Evolutionary conservation across 2,797 vertebrate species (phyloP).

Genomic region (Sebastes itinus): DNA sequence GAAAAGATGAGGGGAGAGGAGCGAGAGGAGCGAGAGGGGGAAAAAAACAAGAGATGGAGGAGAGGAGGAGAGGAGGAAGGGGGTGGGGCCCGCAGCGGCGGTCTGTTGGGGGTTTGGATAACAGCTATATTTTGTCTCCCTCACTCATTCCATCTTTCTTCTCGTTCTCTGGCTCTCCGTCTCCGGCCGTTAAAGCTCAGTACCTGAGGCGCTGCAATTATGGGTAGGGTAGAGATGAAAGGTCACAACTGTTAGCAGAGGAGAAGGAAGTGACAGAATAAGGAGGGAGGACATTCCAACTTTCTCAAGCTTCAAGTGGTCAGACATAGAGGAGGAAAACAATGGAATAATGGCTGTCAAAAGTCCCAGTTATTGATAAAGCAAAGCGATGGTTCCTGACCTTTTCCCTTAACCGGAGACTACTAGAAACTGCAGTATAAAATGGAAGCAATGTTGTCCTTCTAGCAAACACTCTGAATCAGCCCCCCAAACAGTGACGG

Average conservation of each 20-base stretch:
- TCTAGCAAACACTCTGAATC: neutral
- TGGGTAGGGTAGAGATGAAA: conserved; percentile 70
- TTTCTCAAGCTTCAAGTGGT: conserved; percentile 32
- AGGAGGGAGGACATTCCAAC: conserved; percentile 46
- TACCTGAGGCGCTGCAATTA: conserved; percentile 73
- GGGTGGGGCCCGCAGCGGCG: neutral
- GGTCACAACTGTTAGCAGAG: conserved; percentile 72
- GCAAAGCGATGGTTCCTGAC: neutral
- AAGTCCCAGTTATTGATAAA: conserved; percentile 28
- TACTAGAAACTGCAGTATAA: neutral
- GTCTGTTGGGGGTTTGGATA: conserved; percentile 47
- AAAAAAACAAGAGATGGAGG: neutral
- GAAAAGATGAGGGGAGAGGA: conserved; percentile 51
- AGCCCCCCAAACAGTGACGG: neutral
- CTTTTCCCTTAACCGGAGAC: neutral
- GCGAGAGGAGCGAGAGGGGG: neutral
- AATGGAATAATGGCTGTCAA: conserved; percentile 18
- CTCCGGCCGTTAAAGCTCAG: conserved; percentile 51
- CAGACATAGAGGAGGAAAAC: conserved; percentile 9
- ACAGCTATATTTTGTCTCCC: conserved; percentile 63
- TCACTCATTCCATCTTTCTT: conserved; percentile 52
- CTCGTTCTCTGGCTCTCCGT: conserved; percentile 41
- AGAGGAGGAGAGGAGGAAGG: neutral
- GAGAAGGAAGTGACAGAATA: conserved; percentile 54
- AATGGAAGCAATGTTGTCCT: neutral